Conservation (phyloP, 30 jellyfish, hydroid and myxozoan genomes). For the Hydractinia echinata region DNA sequence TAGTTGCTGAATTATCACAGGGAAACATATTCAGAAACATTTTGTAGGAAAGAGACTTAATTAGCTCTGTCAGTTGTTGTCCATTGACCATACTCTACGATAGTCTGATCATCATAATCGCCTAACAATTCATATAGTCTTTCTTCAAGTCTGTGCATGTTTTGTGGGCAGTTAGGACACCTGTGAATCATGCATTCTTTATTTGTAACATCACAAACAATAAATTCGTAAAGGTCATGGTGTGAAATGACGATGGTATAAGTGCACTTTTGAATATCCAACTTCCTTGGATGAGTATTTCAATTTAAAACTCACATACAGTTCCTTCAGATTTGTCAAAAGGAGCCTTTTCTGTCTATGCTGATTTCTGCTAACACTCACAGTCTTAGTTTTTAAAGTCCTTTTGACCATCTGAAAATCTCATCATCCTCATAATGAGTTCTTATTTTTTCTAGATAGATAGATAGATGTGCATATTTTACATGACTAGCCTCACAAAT, state of each 20-base stretch:
- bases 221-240: conserved; percentile 23
- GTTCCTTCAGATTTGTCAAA: conserved; percentile 44
- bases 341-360: conserved; percentile 25
- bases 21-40: conserved; percentile 37
- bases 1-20: conserved; percentile 29
- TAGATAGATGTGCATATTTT: too few relatives aligned
- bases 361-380: too few relatives aligned
- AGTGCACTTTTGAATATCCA: conserved; percentile 61
- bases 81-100: conserved; percentile 52
- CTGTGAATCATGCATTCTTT: conserved; percentile 66
- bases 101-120: conserved; percentile 39
- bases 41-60: conserved; percentile 14
- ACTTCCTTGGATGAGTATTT: conserved; percentile 39
- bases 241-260: conserved; percentile 21
- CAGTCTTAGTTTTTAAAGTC: background rate
- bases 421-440: too few relatives aligned
- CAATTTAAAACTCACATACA: conserved; percentile 15
- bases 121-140: conserved; percentile 27
- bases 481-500: too few relatives aligned
- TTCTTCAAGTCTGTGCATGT: conserved; percentile 12
- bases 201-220: conserved; percentile 45
- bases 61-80: conserved; percentile 53
- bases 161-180: conserved; percentile 56
- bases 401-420: too few relatives aligned
- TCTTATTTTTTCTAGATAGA: too few relatives aligned